Evolutionary conservation across 2,888 invertebrate species (phyloP).

Genomic region (Agrochola macilenta): DNA sequence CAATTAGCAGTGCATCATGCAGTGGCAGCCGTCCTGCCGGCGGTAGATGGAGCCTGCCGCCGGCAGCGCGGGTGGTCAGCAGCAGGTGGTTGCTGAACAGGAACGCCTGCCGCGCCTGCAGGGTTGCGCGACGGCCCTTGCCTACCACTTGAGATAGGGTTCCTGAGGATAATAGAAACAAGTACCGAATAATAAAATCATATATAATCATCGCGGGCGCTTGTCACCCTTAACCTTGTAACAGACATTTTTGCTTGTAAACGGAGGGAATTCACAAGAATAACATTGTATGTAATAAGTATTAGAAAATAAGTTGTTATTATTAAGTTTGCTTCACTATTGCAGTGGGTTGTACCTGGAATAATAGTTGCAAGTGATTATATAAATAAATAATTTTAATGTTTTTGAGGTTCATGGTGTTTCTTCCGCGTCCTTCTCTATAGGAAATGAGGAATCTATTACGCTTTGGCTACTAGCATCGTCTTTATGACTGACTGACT

Average conservation of each 20-base stretch:
- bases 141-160: constrained; percentile 94
- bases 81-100: constrained; percentile 97
- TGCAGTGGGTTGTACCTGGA: too few species aligned
- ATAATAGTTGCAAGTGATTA: too few species aligned
- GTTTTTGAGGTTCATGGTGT: background rate
- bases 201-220: background rate
- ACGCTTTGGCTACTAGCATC: background rate
- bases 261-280: too few species aligned
- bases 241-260: too few species aligned
- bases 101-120: constrained; percentile 94
- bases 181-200: background rate
- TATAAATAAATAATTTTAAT: too few species aligned
- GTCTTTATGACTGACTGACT: background rate
- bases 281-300: too few species aligned
- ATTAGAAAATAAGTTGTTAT: too few species aligned
- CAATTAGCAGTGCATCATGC: constrained; percentile 95
- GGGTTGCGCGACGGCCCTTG: constrained; percentile 85
- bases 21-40: constrained; percentile 95
- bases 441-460: background rate
- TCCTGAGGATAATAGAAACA: constrained; percentile 85
- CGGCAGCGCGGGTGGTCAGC: constrained; percentile 95
- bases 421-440: too few species aligned
- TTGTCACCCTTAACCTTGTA: too few species aligned
- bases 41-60: constrained; percentile 96
- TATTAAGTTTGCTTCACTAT: too few species aligned